phyloP scores from a whole-genome alignment of 2,797 vertebrate genomes.

The Crenichthys baileyi region DNA sequence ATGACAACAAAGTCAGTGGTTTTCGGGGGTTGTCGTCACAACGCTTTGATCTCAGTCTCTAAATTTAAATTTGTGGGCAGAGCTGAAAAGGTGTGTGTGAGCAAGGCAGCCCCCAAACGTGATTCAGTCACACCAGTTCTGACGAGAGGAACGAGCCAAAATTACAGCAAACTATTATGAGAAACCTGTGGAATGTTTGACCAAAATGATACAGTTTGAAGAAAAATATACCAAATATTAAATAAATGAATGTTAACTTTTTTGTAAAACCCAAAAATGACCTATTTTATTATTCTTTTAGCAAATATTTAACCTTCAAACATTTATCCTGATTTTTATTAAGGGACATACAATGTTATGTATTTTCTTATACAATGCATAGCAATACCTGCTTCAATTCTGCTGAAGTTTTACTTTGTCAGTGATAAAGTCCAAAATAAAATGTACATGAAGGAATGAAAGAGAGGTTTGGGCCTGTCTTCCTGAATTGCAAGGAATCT shows the following conservation, averaged over 20 bases:
- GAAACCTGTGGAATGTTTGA: background rate
- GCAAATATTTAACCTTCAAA: background rate
- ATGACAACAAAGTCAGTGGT: background rate
- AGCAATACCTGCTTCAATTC: background rate
- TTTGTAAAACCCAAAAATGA: too few relatives aligned
- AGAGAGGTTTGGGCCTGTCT: slow-evolving; percentile 15
- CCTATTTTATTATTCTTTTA: background rate
- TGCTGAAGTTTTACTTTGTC: background rate
- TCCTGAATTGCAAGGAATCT: slow-evolving; percentile 1
- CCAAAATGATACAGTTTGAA: background rate
- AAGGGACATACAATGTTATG: too few relatives aligned
- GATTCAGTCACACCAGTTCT: background rate
- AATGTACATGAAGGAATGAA: background rate
- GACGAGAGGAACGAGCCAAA: background rate
- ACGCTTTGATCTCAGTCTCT: background rate
- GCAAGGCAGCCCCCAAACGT: background rate
- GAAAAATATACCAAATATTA: background rate
- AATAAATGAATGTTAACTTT: background rate
- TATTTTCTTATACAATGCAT: background rate
- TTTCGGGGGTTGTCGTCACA: background rate
- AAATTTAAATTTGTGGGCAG: background rate
- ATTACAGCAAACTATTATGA: background rate
- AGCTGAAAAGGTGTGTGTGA: background rate
- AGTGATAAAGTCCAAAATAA: background rate
- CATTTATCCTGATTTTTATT: background rate